Percentiles rank a stretch among this genome's conserved stretches.
Conservation (phyloP, 2,888 invertebrate genomes). For the Linnaemya vulpina region DNA sequence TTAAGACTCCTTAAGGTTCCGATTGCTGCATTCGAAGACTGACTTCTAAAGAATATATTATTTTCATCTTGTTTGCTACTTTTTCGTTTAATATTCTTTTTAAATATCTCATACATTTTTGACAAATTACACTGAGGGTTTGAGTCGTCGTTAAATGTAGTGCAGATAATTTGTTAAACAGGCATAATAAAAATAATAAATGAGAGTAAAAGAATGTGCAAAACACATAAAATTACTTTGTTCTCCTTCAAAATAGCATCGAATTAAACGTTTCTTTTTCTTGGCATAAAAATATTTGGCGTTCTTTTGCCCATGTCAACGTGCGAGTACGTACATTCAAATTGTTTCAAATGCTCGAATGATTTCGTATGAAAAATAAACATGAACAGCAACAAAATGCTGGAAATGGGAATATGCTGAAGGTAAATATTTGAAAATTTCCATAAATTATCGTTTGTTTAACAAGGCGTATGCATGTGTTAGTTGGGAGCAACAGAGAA, state of each 20-base stretch:
- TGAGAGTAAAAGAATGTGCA: conserved; percentile 73
- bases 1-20: too few relatives aligned
- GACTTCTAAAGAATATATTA: too few relatives aligned
- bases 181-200: conserved; percentile 80
- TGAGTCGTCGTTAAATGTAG: conserved; percentile 65
- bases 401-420: conserved; percentile 35
- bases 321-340: not conserved
- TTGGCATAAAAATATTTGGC: conserved; percentile 23
- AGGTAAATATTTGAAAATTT: conserved; percentile 76
- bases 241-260: not conserved
- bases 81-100: not conserved
- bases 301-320: conserved; percentile 33
- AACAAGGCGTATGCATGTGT: conserved; percentile 66
- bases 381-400: not conserved
- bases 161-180: conserved; percentile 79
- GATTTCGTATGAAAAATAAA: not conserved
- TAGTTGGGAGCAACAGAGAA: not conserved
- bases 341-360: conserved; percentile 8
- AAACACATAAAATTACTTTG: conserved; percentile 2
- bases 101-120: conserved; percentile 11
- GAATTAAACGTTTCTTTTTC: conserved; percentile 29
- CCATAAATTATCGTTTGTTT: conserved; percentile 81
- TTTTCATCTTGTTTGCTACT: not conserved
- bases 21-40: too few relatives aligned
- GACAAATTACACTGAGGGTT: conserved; percentile 3